Evolutionary conservation across 1,140 invertebrate species (phyloP).

Genomic region (Sycophila sp.): DNA sequence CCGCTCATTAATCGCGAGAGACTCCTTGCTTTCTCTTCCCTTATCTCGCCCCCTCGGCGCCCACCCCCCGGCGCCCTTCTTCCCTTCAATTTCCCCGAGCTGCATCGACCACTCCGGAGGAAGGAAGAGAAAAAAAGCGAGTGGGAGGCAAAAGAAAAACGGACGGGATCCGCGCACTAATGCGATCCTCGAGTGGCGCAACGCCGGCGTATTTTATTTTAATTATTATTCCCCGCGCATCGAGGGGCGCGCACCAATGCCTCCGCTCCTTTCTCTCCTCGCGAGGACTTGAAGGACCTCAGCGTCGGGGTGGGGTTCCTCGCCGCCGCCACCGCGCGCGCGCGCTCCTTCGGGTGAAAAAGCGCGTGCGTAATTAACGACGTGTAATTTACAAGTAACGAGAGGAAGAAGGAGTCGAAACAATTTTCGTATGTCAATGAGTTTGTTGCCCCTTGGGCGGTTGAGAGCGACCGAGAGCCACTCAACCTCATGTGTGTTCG

Average conservation of each 20-base stretch:
- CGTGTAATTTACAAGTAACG: slow-evolving; percentile 4
- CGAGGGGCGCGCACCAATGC: not conserved
- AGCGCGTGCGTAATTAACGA: not conserved
- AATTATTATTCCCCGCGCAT: too few species aligned
- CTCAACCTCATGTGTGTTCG: not conserved
- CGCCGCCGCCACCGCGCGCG: too few species aligned
- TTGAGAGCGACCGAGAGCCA: not conserved
- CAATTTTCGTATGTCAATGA: not conserved
- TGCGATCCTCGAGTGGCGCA: not conserved
- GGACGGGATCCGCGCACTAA: not conserved
- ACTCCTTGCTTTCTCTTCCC: slow-evolving; percentile 46
- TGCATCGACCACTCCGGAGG: too few species aligned
- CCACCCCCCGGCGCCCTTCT: not conserved
- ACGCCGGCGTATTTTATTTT: not conserved
- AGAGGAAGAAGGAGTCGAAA: not conserved
- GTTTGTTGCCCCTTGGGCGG: not conserved
- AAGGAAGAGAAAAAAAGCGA: not conserved
- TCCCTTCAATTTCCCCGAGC: slow-evolving; percentile 15
- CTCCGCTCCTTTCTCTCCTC: too few species aligned
- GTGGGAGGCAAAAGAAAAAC: too few species aligned
- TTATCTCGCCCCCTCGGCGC: slow-evolving; percentile 1
- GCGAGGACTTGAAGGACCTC: too few species aligned
- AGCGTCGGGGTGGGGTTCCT: too few species aligned
- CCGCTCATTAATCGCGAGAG: slow-evolving; percentile 66
- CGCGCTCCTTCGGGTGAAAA: too few species aligned